A percentile compares a stretch with the other conserved stretches of the same genome.
These are phyloP conservation scores for Pseudocheirus occidentalis DNA, from an alignment of 2,797 vertebrate species.

Conservation along the genomic window DNA sequence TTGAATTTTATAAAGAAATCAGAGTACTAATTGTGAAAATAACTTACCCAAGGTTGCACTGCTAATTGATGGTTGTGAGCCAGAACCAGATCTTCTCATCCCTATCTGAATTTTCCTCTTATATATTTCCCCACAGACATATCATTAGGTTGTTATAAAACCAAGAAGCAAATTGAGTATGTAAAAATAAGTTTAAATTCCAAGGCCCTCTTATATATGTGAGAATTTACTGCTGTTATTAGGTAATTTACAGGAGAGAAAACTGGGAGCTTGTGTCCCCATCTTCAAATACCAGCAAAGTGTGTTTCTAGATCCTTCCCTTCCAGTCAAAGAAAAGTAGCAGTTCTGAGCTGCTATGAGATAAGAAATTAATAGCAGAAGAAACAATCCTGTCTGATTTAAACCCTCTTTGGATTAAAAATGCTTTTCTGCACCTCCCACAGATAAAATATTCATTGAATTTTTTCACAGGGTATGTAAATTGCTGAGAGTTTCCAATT, in stretches of 20 bases:
- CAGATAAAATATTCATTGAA: conserved; percentile 15
- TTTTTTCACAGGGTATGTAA: conserved; percentile 40
- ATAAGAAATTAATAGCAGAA: not conserved
- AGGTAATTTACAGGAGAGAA: not conserved
- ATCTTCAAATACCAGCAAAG: not conserved
- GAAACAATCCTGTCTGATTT: not conserved
- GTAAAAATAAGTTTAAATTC: not conserved
- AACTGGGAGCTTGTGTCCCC: not conserved
- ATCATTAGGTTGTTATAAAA: not conserved
- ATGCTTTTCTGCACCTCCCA: conserved; percentile 3
- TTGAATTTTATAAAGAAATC: conserved; percentile 38
- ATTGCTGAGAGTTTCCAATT: conserved; percentile 35
- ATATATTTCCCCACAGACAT: accelerated
- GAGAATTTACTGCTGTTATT: not conserved
- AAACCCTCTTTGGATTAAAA: not conserved
- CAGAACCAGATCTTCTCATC: not conserved
- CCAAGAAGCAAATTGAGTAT: not conserved
- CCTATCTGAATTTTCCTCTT: not conserved
- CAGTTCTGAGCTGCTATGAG: not conserved
- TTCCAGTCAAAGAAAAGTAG: not conserved
- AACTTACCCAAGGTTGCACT: not conserved
- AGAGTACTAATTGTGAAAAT: not conserved
- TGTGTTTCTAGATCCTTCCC: too few species aligned
- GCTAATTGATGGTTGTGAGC: not conserved
- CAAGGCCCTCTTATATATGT: not conserved